Conservation (phyloP, 2,797 vertebrate genomes). For the Macropus fuliginosus region DNA sequence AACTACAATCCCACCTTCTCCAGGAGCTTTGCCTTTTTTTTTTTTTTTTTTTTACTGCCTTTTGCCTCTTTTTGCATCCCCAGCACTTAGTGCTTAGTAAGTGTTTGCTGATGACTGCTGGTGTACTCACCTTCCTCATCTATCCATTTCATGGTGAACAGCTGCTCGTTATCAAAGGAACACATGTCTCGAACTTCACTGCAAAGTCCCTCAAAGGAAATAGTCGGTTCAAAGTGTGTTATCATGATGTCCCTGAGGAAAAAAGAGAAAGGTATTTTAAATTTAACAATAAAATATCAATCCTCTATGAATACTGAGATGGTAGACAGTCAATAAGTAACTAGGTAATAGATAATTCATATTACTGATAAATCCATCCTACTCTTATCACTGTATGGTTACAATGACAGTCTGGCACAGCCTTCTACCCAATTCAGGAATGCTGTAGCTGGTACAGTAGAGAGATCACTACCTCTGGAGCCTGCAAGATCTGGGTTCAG, state of each 20-base stretch:
- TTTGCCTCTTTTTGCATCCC: neutral
- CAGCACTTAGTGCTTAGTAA: neutral
- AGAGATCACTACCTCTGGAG: too few relatives aligned
- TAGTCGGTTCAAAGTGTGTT: constrained; percentile 98
- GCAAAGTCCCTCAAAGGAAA: constrained; percentile 95
- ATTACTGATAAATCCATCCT: neutral
- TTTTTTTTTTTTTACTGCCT: neutral
- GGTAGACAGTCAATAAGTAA: neutral
- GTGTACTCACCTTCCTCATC: constrained; percentile 94
- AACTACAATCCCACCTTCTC: constrained; percentile 11
- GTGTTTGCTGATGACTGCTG: neutral
- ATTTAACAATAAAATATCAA: neutral
- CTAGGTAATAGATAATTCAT: neutral
- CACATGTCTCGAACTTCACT: constrained; percentile 98
- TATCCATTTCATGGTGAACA: constrained; percentile 99
- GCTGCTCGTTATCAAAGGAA: constrained; percentile 97
- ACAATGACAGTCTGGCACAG: neutral
- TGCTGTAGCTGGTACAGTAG: neutral
- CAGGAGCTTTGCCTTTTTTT: neutral
- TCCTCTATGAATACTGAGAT: neutral
- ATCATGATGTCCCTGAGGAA: constrained; percentile 98
- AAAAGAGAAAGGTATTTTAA: constrained; percentile 56
- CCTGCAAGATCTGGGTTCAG: too few relatives aligned
- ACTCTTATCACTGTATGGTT: neutral
- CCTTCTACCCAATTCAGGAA: neutral